Percentiles rank a stretch among this genome's conserved stretches.
Conservation (phyloP, 2,113 vertebrate genomes). For the Melanostigma gelatinosum region DNA sequence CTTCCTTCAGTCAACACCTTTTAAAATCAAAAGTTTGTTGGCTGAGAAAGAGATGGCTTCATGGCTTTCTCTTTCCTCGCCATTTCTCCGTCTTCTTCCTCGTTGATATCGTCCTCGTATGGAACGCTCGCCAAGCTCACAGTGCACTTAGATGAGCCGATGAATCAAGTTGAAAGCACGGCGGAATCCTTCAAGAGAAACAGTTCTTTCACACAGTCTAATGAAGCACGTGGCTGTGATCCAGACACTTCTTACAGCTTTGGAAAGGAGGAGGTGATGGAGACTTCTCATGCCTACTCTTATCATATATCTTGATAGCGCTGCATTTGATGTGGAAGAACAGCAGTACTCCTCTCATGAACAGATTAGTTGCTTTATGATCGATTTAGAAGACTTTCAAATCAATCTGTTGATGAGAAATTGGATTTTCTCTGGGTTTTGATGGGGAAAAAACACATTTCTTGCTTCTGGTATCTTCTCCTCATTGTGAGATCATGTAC, state of each 20-base stretch:
- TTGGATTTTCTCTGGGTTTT: background rate
- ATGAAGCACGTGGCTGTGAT: constrained; percentile 36
- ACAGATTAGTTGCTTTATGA: background rate
- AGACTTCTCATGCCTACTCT: background rate
- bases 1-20: constrained; percentile 12
- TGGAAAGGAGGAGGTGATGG: background rate
- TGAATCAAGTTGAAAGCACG: constrained; percentile 47
- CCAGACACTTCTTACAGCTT: constrained; percentile 22
- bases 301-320: background rate
- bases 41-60: background rate
- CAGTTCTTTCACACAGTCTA: constrained; percentile 10
- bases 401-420: background rate
- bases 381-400: background rate
- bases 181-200: constrained; percentile 19
- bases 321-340: background rate
- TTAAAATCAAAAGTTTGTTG: background rate
- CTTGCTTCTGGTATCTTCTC: background rate
- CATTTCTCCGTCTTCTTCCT: background rate
- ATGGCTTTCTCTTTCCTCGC: background rate
- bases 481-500: background rate
- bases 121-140: constrained; percentile 6
- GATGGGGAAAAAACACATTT: background rate
- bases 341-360: background rate
- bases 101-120: accelerated
- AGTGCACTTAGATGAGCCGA: background rate